Evolutionary conservation across 2,797 vertebrate species (phyloP).

Genomic region (Bufotes viridis): DNA sequence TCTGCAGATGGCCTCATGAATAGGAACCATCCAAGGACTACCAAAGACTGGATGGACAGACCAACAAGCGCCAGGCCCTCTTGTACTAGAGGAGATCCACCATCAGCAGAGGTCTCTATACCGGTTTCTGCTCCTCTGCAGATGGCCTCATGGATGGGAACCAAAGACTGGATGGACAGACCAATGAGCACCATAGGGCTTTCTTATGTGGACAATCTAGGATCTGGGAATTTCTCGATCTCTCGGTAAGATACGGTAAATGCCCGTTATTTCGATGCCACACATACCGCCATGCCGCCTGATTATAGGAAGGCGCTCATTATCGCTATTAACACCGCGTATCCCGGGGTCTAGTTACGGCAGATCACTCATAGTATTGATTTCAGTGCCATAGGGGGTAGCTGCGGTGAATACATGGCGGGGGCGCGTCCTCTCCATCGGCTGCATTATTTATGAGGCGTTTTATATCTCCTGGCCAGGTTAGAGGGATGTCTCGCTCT

Average conservation of each 20-base stretch:
- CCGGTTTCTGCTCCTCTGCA: background rate
- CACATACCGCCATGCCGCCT: background rate
- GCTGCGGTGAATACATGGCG: background rate
- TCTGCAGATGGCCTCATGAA: too few species aligned
- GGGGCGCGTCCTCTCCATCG: background rate
- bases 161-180: background rate
- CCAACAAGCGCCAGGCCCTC: too few species aligned
- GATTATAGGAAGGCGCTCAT: background rate
- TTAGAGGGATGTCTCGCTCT: background rate
- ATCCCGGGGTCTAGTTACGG: background rate
- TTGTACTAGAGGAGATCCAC: too few species aligned
- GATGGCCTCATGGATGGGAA: background rate
- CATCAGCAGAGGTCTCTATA: background rate
- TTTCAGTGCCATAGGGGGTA: background rate
- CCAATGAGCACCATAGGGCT: background rate
- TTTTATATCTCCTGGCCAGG: background rate
- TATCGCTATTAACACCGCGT: background rate
- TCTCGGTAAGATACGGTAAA: background rate
- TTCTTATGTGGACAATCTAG: background rate
- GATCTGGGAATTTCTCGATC: background rate
- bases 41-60: too few species aligned
- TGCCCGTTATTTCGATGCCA: background rate
- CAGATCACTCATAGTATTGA: slow-evolving; percentile 1
- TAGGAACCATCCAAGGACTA: too few species aligned
- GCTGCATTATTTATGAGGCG: background rate